Conservation (phyloP, 2,888 invertebrate species). For the Pycnomerus fuliginosus region DNA sequence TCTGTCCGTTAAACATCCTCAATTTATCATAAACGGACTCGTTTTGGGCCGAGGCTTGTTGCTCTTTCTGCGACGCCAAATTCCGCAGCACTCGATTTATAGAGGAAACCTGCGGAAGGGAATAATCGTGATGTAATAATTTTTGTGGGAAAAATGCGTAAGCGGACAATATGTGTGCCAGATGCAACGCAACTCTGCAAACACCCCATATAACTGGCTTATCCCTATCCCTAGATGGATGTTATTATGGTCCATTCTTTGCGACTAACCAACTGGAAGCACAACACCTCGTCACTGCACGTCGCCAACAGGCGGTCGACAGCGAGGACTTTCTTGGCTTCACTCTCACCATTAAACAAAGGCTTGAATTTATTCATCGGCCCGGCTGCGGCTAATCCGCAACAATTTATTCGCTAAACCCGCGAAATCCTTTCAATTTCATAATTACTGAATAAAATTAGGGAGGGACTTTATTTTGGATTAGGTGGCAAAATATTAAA, state of each 20-base stretch:
- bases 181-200: slow-evolving; percentile 47
- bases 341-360: neutral
- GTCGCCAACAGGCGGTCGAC: slow-evolving; percentile 42
- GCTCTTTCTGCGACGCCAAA: slow-evolving; percentile 94
- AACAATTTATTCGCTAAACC: no score
- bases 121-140: no score
- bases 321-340: neutral
- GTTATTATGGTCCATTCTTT: slow-evolving; percentile 45
- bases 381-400: no score
- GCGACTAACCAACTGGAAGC: slow-evolving; percentile 52
- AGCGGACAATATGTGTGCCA: slow-evolving; percentile 49
- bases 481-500: no score
- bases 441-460: no score
- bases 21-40: slow-evolving; percentile 94
- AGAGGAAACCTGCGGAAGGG: slow-evolving; percentile 85
- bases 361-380: no score
- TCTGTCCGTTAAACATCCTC: slow-evolving; percentile 92
- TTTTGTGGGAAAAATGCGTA: slow-evolving; percentile 47
- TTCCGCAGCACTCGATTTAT: slow-evolving; percentile 97
- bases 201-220: slow-evolving; percentile 29
- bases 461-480: no score
- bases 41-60: slow-evolving; percentile 77
- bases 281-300: slow-evolving; percentile 51
- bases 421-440: no score
- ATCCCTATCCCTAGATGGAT: slow-evolving; percentile 26